Conservation (phyloP, 2,113 vertebrate genomes). For the Silurus asotus region DNA sequence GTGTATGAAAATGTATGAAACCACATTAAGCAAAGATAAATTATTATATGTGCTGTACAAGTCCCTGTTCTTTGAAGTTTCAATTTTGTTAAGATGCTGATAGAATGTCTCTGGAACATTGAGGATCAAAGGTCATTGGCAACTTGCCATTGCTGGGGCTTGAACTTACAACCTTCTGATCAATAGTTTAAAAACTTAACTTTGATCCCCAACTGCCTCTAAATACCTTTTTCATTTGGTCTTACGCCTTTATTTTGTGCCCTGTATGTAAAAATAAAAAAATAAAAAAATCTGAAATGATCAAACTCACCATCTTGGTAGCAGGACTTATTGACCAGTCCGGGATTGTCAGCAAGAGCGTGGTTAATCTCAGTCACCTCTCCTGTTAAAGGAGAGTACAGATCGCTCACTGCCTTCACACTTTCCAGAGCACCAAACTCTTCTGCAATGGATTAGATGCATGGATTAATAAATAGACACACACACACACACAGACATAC, state of each 20-base stretch:
- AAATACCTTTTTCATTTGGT: not conserved
- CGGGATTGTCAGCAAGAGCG: slow-evolving; percentile 87
- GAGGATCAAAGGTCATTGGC: not conserved
- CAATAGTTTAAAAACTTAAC: not conserved
- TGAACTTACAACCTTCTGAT: not conserved
- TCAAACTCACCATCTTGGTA: slow-evolving; percentile 89
- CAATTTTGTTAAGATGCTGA: not conserved
- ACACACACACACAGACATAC: slow-evolving; percentile 63
- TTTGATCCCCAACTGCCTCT: not conserved
- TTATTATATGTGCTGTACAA: not conserved
- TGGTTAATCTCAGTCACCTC: slow-evolving; percentile 90
- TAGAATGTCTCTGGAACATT: not conserved
- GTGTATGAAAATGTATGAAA: no score
- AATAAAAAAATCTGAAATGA: not conserved
- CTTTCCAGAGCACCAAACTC: slow-evolving; percentile 98
- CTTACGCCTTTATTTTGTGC: not conserved
- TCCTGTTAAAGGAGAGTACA: slow-evolving; percentile 92
- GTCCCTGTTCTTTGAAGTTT: not conserved
- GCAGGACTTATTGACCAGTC: slow-evolving; percentile 95
- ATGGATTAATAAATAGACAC: slow-evolving; percentile 59
- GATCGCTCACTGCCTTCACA: slow-evolving; percentile 97
- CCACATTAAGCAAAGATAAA: no score
- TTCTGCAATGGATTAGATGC: slow-evolving; percentile 70
- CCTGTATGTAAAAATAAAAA: not conserved
- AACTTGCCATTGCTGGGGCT: not conserved